These are phyloP conservation scores for Paralichthys olivaceus DNA, from an alignment of 2,113 vertebrate genomes.

Conservation along the genomic window DNA sequence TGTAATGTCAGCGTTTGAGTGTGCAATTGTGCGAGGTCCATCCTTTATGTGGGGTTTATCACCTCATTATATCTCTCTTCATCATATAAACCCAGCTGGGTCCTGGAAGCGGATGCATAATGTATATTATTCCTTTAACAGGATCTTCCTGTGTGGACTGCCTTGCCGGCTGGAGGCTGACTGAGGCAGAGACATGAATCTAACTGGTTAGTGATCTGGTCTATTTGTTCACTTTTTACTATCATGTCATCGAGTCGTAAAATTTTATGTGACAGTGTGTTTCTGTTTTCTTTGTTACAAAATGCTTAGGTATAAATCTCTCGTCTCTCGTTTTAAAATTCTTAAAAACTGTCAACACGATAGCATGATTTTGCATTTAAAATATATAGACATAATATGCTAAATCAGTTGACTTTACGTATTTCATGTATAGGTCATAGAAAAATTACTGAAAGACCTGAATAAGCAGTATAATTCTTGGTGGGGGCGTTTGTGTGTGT, in stretches of 20 bases:
- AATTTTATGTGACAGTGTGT: not conserved
- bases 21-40: not conserved
- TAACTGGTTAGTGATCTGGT: constrained; percentile 22
- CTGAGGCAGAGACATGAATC: constrained; percentile 5
- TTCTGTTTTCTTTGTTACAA: not conserved
- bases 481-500: constrained; percentile 17
- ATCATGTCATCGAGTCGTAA: not conserved
- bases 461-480: not conserved
- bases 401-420: not conserved
- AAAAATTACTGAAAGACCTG: not conserved
- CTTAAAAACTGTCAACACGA: not conserved
- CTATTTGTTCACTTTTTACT: not conserved
- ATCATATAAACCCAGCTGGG: constrained; percentile 30
- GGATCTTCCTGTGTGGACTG: constrained; percentile 17
- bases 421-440: not conserved
- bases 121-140: constrained; percentile 37
- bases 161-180: not conserved
- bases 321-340: not conserved
- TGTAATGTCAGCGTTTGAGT: constrained; percentile 16
- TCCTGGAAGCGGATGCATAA: constrained; percentile 25
- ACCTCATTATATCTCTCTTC: constrained; percentile 29
- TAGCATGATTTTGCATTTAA: not conserved
- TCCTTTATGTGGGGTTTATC: constrained; percentile 18
- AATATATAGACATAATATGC: not conserved
- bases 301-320: not conserved